Conservation (phyloP, 2,113 vertebrate species). For the Macquaria ambigua region DNA sequence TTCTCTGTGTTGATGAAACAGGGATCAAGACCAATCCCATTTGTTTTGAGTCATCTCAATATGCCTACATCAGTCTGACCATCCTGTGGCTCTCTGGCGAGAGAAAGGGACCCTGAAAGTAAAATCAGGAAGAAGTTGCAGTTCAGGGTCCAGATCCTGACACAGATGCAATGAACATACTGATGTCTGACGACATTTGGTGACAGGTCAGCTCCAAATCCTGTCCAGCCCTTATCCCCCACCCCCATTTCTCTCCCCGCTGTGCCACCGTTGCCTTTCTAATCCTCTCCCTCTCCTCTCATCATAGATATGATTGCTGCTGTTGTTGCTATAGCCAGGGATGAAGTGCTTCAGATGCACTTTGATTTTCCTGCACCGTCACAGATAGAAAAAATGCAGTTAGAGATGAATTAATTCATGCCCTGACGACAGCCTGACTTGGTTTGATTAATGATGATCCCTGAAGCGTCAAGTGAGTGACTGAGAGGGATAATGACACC, state of each 20-base stretch:
- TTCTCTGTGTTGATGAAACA: constrained; percentile 62
- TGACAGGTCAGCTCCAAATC: constrained; percentile 31
- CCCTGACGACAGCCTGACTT: neutral
- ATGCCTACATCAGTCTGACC: constrained; percentile 8
- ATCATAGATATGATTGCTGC: constrained; percentile 44
- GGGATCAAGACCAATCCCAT: constrained; percentile 65
- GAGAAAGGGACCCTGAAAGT: neutral
- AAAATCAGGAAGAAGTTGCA: neutral
- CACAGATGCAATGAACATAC: neutral
- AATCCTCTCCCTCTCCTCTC: constrained; percentile 49
- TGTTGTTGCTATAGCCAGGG: constrained; percentile 12
- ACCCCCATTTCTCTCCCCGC: constrained; percentile 11
- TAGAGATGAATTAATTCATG: neutral
- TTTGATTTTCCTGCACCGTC: neutral
- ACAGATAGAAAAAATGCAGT: neutral
- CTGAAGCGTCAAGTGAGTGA: neutral
- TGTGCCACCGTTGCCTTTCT: constrained; percentile 35
- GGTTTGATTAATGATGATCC: constrained; percentile 29
- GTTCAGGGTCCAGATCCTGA: constrained; percentile 13
- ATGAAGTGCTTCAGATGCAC: neutral
- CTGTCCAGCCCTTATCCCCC: constrained; percentile 17
- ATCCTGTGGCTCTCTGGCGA: neutral
- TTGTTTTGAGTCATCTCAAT: constrained; percentile 58
- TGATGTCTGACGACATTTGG: constrained; percentile 12
- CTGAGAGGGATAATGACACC: constrained; percentile 19